phyloP scores from a whole-genome alignment of 2,113 vertebrate genomes.

The Sardina pilchardus region DNA sequence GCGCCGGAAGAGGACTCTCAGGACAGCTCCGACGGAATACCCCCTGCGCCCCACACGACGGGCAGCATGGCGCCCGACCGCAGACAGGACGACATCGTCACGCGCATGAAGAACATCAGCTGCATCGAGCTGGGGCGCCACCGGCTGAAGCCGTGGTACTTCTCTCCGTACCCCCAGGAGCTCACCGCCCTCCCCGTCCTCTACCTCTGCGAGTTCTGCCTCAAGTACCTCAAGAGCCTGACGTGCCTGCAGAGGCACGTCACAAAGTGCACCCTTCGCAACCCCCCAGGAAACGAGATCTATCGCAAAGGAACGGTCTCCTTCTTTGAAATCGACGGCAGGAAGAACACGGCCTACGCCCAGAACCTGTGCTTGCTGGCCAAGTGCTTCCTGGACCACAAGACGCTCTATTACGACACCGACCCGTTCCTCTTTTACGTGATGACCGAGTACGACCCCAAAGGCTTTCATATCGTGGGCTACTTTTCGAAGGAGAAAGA shows the following conservation, averaged over 20 bases:
- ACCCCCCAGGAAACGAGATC: constrained; percentile 92
- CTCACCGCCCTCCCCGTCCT: constrained; percentile 87
- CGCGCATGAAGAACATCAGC: constrained; percentile 94
- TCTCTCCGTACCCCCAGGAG: constrained; percentile 91
- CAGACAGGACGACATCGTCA: constrained; percentile 92
- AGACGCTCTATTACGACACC: constrained; percentile 90
- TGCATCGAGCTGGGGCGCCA: constrained; percentile 92
- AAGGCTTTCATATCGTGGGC: constrained; percentile 93
- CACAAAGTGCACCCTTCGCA: constrained; percentile 87
- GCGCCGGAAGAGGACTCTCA: constrained; percentile 90
- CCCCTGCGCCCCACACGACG: constrained; percentile 86
- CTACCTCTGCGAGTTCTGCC: constrained; percentile 96
- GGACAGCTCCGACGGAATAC: constrained; percentile 91
- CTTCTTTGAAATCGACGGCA: constrained; percentile 93
- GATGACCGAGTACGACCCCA: constrained; percentile 91
- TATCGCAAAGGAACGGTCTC: constrained; percentile 94
- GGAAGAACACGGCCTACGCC: constrained; percentile 93
- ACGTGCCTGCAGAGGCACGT: constrained; percentile 93
- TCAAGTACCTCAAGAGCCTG: constrained; percentile 93
- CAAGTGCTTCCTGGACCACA: constrained; percentile 92
- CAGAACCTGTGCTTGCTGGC: constrained; percentile 92
- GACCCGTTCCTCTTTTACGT: constrained; percentile 94
- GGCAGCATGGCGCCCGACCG: constrained; percentile 91
- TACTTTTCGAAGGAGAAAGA: constrained; percentile 97
- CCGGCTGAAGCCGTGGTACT: constrained; percentile 94